A percentile compares a stretch with the other conserved stretches of the same genome.
Evolutionary conservation across 1,140 invertebrate species (phyloP).

Genomic region (Zaprionus africanus): DNA sequence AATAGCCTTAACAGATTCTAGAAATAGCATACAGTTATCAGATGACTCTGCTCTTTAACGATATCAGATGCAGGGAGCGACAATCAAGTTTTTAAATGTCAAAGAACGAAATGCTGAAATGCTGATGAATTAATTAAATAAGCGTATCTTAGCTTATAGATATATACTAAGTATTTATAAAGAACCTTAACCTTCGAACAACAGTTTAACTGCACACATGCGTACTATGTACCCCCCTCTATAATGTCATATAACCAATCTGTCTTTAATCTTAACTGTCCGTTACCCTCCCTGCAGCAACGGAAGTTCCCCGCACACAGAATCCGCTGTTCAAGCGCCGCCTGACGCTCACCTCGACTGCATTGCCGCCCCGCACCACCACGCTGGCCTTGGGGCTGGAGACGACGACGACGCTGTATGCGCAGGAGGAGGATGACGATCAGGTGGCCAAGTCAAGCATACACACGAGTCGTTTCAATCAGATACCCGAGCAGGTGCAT

Average conservation of each 20-base stretch:
- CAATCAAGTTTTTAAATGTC: too few relatives aligned
- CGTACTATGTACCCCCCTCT: too few relatives aligned
- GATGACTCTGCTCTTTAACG: too few relatives aligned
- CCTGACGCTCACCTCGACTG: constrained; percentile 56
- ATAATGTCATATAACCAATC: background rate
- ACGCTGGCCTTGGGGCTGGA: constrained; percentile 38
- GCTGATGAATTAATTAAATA: too few relatives aligned
- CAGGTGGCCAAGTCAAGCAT: constrained; percentile 81
- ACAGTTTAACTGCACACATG: too few relatives aligned
- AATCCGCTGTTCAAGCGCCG: constrained; percentile 79
- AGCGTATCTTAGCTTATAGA: too few relatives aligned
- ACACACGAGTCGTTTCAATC: constrained; percentile 76
- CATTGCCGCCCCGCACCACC: constrained; percentile 33
- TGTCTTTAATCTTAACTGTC: background rate
- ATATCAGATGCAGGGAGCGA: too few relatives aligned
- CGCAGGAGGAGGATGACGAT: constrained; percentile 65
- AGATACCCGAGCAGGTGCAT: constrained; percentile 60
- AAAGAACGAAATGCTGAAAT: too few relatives aligned
- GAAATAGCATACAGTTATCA: too few relatives aligned
- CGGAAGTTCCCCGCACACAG: constrained; percentile 72
- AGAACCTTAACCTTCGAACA: too few relatives aligned
- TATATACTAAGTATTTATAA: too few relatives aligned
- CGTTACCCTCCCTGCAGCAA: constrained; percentile 49
- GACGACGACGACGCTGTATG: constrained; percentile 51
- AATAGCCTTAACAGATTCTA: too few relatives aligned